Evolutionary conservation across 1,140 invertebrate genomes (phyloP), one percentile per base, ranked within the genome.

Genomic region (Drosophila ironensis): DNA sequence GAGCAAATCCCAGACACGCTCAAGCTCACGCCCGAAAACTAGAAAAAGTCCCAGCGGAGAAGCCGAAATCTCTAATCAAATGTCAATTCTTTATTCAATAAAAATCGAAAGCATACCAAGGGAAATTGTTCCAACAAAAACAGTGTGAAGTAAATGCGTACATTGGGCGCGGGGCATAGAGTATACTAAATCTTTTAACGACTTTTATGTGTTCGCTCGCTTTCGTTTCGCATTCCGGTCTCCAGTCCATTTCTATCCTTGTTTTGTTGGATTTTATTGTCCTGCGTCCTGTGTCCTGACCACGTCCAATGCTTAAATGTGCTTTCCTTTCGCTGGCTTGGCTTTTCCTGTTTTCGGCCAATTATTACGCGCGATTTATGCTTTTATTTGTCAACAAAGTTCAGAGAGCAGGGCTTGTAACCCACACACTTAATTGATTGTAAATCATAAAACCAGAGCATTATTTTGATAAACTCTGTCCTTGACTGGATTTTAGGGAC

Each of bases 361-460:
- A 86, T 86, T 86, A 86, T 86, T 80, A 87, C 80, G 80, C 80
- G 80, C 80, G 81, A 86, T 86, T 86, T 84, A 84, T 84, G 80
- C 74, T 77, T 74, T 86, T 86, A 87, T 86, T 86, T 86, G 80
- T 84, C 70, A 78, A 86, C 33, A 42, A 69, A 14, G 45, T 47
- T 33, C 41, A 37, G 12, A 53, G 28, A 38, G 41, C 19, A 20
- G 16, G 16, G 6, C 16, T 5, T 14, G 47, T 51, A 48, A 50
- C 56, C 57, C 27, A 66, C 44, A 38, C 33, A 27, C 44, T 37
- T 60, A 70, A 70, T 70, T 70, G 67, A 70, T 70, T 70, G 45
- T 70, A 70, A 70, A 70, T 70, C 64, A 70, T 50, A 35, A 42
- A 48, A 50, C 40, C 22, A 12, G 12, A 19, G 17, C 41, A 17